These are phyloP conservation scores for Lepidurus apus DNA, from an alignment of 1,140 invertebrate species.

Conservation along the genomic window DNA sequence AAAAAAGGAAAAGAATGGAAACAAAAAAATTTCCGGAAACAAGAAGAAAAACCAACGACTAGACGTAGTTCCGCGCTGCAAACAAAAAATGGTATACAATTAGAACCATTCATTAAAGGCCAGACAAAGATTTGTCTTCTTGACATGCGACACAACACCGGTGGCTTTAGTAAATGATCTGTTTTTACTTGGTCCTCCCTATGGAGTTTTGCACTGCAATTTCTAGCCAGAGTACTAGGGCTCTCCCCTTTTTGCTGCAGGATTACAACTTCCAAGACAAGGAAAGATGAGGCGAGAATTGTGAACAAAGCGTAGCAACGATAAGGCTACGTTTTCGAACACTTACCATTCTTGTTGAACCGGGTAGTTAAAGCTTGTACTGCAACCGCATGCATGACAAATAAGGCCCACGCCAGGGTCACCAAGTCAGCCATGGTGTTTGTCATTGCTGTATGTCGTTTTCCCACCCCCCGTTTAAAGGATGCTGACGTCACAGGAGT, in stretches of 20 bases:
- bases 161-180: constrained; percentile 10
- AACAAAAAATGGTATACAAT: neutral
- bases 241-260: neutral
- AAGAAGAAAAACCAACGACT: no score
- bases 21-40: no score
- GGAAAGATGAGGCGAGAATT: no score
- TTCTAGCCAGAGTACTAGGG: neutral
- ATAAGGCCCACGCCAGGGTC: neutral
- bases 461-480: neutral
- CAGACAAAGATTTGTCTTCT: constrained; percentile 2
- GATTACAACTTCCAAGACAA: neutral
- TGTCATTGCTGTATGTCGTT: neutral
- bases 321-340: neutral
- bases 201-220: neutral
- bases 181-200: neutral
- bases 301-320: no score
- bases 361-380: neutral
- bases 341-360: neutral
- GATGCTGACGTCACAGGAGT: neutral
- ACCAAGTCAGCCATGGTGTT: neutral
- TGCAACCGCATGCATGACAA: neutral
- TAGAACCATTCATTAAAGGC: constrained; percentile 7
- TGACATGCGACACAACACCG: constrained; percentile 13
- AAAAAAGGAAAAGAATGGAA: no score
- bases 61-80: no score